Evolutionary conservation across 2,888 invertebrate species (phyloP), one percentile per base, ranked within the genome.

Genomic region (Epiblema foenella): DNA sequence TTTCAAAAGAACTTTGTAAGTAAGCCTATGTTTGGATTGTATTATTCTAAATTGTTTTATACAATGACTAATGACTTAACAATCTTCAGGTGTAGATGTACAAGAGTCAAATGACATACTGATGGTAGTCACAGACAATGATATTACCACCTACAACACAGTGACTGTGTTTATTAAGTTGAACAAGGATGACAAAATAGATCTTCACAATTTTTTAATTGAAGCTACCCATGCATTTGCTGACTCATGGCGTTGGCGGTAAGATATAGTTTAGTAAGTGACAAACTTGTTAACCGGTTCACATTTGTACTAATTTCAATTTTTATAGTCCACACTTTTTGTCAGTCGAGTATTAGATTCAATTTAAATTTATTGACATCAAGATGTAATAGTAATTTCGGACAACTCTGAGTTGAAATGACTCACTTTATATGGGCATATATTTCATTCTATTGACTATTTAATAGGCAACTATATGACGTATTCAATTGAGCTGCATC

Each of bases 61-160:
- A 10, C 9, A n/a, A n/a, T n/a, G n/a, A n/a, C 1, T 29, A 8
- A 46, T 46, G 11, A 29, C 18, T 37, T 63, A 0, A 2, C 18
- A 1, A 39, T 24, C 37, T 52, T 24, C 70, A 81, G 81, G 74
- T 73, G 49, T 69, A 11, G 76, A 78, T 59, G 77, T 76, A 64
- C 75, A 78, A 66, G 82, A 83, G 74, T 81, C 76, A 60, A 75
- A 79, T 60, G 65, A 76, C 11, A 76, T 83, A 39, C 73, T 75
- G 46, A 49, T 76, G n/a, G 70, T 75, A 68, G 37, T 76, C 20
- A 54, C 29, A 8, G 46, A 37, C 39, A 46, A 39, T 12, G 12
- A 17, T n/a, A n/a, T 9, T 46, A 42, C 2, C 1, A 15, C 10
- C 17, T 20, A 58, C 33, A 24, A 12, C 24, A 70, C 11, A 54